Evolutionary conservation across 2,113 vertebrate species (phyloP), one percentile per base, ranked within the genome.

Genomic region (Microtus montanus): DNA sequence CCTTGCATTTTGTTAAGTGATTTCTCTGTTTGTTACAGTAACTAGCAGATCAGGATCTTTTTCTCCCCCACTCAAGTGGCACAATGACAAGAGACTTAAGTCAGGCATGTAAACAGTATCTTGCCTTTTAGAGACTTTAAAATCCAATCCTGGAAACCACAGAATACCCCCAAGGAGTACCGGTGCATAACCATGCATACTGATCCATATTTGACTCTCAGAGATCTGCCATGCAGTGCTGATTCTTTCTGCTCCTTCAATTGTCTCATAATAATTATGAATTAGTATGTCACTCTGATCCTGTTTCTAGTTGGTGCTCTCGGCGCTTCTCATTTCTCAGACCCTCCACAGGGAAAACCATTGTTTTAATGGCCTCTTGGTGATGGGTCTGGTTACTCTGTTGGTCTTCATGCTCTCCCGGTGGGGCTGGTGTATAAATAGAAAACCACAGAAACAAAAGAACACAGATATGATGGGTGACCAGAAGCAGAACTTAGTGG

Each of bases 1-100:
- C 52, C 52, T 96, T 92, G 35, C 44, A 30, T 63, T 89, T 95
- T 86, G 13, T 89, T 86, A 58, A 74, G 11, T 17, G 17, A n/a
- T 79, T 19, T 77, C 68, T 52, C 41, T 75, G 35, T 78, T 86
- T 71, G 28, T 68, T 86, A 30, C 24, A 22, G 73, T 52, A 71
- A 78, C 19, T 41, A 47, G 35, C 28, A 88, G 4, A 79, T 70
- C 54, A 78, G 20, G 4, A 26, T 87, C 7, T 49, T 22, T 22
- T 94, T 52, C 41, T 33, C 78, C 14, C 33, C 11, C 35, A 79
- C 6, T 74, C 30, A 94, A 92, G 58, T 33, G 73, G 11, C 3
- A 63, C 11, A 68, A 78, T 87, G 47, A n/a, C 12, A 79, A 73
- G 26, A 17, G 22, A 83, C 5, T 47, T 73, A 63, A 82, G 0